phyloP scores from a whole-genome alignment of 2,888 invertebrate species.

The Melipona bicolor region DNA sequence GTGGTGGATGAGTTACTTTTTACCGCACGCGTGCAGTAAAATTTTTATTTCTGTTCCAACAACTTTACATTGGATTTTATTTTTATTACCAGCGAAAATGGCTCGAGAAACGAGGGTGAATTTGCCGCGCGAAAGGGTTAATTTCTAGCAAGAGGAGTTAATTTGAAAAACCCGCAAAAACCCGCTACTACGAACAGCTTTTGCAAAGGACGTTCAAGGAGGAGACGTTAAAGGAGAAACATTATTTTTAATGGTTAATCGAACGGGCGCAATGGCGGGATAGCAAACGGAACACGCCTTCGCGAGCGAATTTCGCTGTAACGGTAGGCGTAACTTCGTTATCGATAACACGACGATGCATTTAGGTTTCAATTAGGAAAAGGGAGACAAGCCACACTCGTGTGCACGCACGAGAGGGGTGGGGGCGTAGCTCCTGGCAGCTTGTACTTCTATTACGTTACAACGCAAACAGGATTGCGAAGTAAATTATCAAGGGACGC shows the following conservation, averaged over 20 bases:
- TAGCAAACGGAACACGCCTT: slow-evolving; percentile 1
- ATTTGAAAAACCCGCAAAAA: no score
- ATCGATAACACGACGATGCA: slow-evolving; percentile 48
- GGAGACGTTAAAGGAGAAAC: background rate
- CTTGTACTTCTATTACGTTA: slow-evolving; percentile 23
- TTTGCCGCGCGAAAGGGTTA: no score
- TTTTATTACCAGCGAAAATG: no score
- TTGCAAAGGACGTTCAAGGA: no score
- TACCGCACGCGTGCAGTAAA: no score
- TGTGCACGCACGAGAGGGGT: background rate
- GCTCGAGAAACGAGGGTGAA: no score
- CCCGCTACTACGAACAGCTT: no score
- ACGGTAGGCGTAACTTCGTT: slow-evolving; percentile 47
- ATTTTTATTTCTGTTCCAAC: no score
- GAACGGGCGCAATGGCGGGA: background rate
- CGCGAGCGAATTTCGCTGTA: slow-evolving; percentile 33
- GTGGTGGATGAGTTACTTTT: no score
- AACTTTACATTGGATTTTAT: no score
- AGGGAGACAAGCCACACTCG: slow-evolving; percentile 12
- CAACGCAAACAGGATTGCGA: slow-evolving; percentile 38
- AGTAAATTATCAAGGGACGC: slow-evolving; percentile 42
- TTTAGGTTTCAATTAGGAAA: slow-evolving; percentile 53
- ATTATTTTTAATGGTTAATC: background rate
- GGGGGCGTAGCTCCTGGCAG: background rate
- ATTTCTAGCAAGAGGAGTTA: no score